phyloP scores from a whole-genome alignment of 2,113 vertebrate genomes.

The Paraplagusia blochii region DNA sequence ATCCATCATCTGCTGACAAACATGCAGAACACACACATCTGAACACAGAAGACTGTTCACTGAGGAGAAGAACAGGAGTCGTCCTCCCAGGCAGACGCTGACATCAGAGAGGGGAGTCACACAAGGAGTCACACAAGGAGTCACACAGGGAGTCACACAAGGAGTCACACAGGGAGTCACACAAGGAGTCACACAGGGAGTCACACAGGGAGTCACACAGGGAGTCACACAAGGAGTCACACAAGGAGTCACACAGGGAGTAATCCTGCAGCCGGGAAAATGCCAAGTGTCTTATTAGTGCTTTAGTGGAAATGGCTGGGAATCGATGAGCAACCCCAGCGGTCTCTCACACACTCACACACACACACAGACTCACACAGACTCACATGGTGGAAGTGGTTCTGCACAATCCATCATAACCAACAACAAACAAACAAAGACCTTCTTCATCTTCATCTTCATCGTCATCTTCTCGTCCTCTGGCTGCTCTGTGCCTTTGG shows the following conservation, averaged over 20 bases:
- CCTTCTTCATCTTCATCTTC: constrained; percentile 37
- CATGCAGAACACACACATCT: constrained; percentile 22
- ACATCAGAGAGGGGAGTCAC: no score
- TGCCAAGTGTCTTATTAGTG: constrained; percentile 77
- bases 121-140: constrained; percentile 22
- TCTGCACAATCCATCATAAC: constrained; percentile 64
- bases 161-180: constrained; percentile 4
- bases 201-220: constrained; percentile 13
- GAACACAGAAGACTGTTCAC: constrained; percentile 22
- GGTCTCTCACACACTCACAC: constrained; percentile 29
- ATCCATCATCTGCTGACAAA: constrained; percentile 35
- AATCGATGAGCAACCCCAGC: constrained; percentile 67
- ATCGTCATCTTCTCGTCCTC: constrained; percentile 45
- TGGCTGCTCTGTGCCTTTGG: constrained; percentile 60
- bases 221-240: constrained; percentile 44
- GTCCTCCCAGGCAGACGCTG: no score
- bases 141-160: constrained; percentile 19
- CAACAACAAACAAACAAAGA: constrained; percentile 21
- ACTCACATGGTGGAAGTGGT: constrained; percentile 57
- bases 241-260: constrained; percentile 47
- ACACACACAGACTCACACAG: constrained; percentile 40
- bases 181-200: constrained; percentile 1
- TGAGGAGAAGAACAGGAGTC: no score
- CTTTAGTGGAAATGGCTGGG: constrained; percentile 60
- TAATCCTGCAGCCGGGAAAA: constrained; percentile 67